These are phyloP conservation scores for Spatulosminthurus flaviceps DNA, from an alignment of 2,888 invertebrate genomes.

Conservation along the genomic window DNA sequence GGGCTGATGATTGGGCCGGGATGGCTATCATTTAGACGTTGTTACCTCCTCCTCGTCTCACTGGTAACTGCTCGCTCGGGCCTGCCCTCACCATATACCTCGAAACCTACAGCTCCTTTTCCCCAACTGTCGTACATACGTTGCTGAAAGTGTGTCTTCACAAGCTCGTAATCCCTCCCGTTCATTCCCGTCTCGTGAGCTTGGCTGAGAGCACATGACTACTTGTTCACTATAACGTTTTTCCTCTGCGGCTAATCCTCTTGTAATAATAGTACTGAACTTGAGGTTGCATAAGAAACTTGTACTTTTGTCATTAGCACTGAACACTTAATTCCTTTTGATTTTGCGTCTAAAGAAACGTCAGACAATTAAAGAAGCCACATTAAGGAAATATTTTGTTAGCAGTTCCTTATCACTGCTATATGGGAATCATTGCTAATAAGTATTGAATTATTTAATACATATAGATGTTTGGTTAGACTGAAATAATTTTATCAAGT, in stretches of 20 bases:
- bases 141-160: slow-evolving; percentile 21
- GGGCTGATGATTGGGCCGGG: slow-evolving; percentile 61
- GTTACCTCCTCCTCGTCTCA: slow-evolving; percentile 42
- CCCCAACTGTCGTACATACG: too few species aligned
- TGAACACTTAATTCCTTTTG: too few species aligned
- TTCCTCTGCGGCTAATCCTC: too few species aligned
- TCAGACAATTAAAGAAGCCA: neutral
- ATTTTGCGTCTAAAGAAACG: too few species aligned
- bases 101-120: neutral
- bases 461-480: too few species aligned
- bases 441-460: too few species aligned
- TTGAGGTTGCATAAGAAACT: too few species aligned
- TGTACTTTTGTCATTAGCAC: too few species aligned
- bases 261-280: too few species aligned
- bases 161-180: neutral
- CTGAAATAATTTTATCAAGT: too few species aligned
- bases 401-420: neutral
- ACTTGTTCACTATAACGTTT: too few species aligned
- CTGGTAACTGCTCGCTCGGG: slow-evolving; percentile 14
- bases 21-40: slow-evolving; percentile 57
- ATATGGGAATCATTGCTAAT: too few species aligned
- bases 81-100: neutral
- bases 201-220: neutral
- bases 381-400: neutral
- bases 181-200: slow-evolving; percentile 3